A percentile compares a stretch with the other conserved stretches of the same genome.
Evolutionary conservation across 2,888 invertebrate species (phyloP).

Genomic region (Cryptophagus acutangulus): DNA sequence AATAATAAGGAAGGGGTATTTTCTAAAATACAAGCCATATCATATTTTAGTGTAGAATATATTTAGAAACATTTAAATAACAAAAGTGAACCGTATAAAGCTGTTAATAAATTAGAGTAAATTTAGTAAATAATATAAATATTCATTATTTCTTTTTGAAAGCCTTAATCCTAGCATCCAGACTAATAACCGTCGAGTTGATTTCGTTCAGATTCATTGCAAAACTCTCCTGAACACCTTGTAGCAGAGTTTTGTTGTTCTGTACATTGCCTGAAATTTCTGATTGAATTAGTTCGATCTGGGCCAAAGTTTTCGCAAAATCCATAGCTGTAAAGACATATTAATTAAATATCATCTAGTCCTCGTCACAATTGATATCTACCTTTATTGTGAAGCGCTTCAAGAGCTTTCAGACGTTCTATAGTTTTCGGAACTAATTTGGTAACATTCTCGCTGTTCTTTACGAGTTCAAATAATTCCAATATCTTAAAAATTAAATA

Average conservation of each 20-base stretch:
- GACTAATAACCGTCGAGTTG: conserved; percentile 66
- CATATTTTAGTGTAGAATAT: no score
- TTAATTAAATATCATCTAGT: conserved; percentile 11
- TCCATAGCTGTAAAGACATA: conserved; percentile 74
- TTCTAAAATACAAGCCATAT: no score
- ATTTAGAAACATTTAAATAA: no score
- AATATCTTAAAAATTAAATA: conserved; percentile 66
- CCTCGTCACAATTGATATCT: conserved; percentile 21
- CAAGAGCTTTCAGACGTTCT: conserved; percentile 80
- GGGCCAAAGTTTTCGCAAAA: conserved; percentile 77
- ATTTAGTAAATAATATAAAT: no score
- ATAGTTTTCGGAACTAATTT: conserved; percentile 75
- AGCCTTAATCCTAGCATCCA: conserved; percentile 68
- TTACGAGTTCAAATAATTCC: conserved; percentile 81
- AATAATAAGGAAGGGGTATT: no score
- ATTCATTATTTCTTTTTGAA: conserved; percentile 50
- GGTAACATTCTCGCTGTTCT: conserved; percentile 76
- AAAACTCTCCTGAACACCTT: conserved; percentile 77
- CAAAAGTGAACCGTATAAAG: no score
- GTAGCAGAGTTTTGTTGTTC: conserved; percentile 72
- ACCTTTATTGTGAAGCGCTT: conserved; percentile 89
- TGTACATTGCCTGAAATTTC: conserved; percentile 66
- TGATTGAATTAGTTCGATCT: conserved; percentile 71
- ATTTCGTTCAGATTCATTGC: conserved; percentile 73
- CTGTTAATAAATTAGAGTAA: no score